Conservation (phyloP, 2,113 vertebrate genomes). For the Mesocricetus auratus region DNA sequence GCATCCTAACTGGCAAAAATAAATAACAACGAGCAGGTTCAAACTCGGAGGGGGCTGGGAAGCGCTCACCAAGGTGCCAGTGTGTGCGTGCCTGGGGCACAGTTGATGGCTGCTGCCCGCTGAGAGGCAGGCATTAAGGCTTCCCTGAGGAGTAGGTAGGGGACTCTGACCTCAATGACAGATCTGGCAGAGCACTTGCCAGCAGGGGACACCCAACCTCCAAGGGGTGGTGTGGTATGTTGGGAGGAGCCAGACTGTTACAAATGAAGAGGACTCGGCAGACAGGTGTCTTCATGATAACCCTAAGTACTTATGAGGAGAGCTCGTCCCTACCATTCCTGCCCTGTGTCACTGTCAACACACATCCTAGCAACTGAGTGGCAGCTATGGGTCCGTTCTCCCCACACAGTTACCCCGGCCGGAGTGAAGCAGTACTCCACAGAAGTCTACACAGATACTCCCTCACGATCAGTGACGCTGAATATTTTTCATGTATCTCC, state of each 20-base stretch:
- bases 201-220: not conserved
- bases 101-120: not conserved
- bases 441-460: not conserved
- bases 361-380: not conserved
- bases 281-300: not conserved
- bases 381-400: no score
- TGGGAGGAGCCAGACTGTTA: not conserved
- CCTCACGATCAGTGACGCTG: not conserved
- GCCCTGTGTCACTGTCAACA: not conserved
- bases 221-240: not conserved
- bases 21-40: not conserved
- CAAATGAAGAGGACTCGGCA: fast-evolving
- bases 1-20: not conserved
- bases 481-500: not conserved
- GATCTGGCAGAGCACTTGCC: not conserved
- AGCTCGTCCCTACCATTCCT: not conserved
- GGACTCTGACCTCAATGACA: not conserved
- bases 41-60: not conserved
- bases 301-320: not conserved
- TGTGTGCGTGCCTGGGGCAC: not conserved
- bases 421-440: not conserved
- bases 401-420: no score
- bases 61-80: not conserved
- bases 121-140: not conserved
- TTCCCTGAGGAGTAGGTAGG: not conserved